These are phyloP conservation scores for Pseudopleuronectes americanus DNA, from an alignment of 2,797 vertebrate genomes.

Conservation along the genomic window DNA sequence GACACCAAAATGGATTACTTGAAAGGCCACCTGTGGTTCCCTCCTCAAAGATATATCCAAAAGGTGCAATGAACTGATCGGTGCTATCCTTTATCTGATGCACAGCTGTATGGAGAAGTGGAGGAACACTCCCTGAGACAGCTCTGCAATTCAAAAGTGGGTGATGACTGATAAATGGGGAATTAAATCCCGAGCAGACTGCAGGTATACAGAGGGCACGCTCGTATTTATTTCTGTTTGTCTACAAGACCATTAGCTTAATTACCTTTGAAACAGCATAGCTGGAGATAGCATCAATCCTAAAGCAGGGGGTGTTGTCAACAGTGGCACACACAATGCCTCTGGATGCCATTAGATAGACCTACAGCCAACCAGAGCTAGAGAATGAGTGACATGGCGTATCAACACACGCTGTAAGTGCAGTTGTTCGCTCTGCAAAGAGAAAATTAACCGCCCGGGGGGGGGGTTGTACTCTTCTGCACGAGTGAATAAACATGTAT, in stretches of 20 bases:
- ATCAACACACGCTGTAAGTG: too few species aligned
- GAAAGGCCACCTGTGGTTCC: conserved; percentile 80
- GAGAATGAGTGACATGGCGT: too few species aligned
- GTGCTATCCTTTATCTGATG: conserved; percentile 60
- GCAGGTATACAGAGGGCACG: conserved; percentile 26
- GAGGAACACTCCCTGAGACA: conserved; percentile 49
- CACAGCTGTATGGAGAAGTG: conserved; percentile 60
- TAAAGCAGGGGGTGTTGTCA: neutral
- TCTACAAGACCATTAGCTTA: conserved; percentile 39
- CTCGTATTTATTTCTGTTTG: conserved; percentile 16
- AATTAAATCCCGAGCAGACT: conserved; percentile 40
- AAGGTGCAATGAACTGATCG: conserved; percentile 71
- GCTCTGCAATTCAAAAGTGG: conserved; percentile 50
- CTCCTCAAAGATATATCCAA: conserved; percentile 68
- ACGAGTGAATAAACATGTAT: neutral
- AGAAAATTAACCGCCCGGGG: too few species aligned
- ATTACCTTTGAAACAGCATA: conserved; percentile 37
- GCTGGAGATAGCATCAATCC: conserved; percentile 2
- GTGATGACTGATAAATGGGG: conserved; percentile 57
- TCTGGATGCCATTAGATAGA: too few species aligned
- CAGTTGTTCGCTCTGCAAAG: too few species aligned
- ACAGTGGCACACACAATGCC: too few species aligned
- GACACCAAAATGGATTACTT: conserved; percentile 77
- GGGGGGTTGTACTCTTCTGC: neutral
- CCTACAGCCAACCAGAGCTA: too few species aligned